These are phyloP conservation scores for Bergia sp. DNA, from an alignment of 92 coral and sea anemone species.

Conservation along the genomic window DNA sequence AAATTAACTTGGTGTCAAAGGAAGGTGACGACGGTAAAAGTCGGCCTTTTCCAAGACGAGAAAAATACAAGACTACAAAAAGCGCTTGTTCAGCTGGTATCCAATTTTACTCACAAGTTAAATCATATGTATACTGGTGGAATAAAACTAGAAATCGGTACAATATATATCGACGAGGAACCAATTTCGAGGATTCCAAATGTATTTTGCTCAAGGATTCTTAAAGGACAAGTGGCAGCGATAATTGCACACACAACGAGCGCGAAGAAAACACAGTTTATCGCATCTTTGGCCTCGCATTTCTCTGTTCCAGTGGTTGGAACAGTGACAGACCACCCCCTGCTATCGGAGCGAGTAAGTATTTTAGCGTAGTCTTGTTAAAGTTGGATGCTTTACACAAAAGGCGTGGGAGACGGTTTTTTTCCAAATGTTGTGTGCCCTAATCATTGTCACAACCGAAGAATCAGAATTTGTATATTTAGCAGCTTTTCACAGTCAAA, in stretches of 20 bases:
- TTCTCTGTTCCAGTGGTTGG: constrained; percentile 72
- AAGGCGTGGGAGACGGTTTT: neutral
- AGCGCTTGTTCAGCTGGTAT: constrained; percentile 8
- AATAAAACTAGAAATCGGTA: constrained; percentile 28
- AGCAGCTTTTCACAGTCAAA: neutral
- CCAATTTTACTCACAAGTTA: constrained; percentile 18
- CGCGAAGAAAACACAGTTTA: constrained; percentile 48
- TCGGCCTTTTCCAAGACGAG: constrained; percentile 21
- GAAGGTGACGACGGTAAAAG: neutral
- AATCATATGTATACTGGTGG: neutral
- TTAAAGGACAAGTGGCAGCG: constrained; percentile 61
- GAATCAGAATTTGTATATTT: neutral
- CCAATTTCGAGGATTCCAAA: constrained; percentile 54
- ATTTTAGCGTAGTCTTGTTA: neutral
- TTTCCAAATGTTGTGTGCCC: neutral
- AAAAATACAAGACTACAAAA: neutral
- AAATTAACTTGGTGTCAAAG: constrained; percentile 19
- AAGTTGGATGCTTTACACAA: neutral
- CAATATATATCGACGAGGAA: constrained; percentile 45
- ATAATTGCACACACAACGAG: constrained; percentile 63
- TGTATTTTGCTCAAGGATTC: constrained; percentile 60
- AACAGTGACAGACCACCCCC: constrained; percentile 54
- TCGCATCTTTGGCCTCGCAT: constrained; percentile 72
- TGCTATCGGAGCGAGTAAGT: constrained; percentile 73
- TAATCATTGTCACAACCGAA: neutral